Conservation (phyloP, 2,113 vertebrate genomes). For the Eonycteris spelaea region DNA sequence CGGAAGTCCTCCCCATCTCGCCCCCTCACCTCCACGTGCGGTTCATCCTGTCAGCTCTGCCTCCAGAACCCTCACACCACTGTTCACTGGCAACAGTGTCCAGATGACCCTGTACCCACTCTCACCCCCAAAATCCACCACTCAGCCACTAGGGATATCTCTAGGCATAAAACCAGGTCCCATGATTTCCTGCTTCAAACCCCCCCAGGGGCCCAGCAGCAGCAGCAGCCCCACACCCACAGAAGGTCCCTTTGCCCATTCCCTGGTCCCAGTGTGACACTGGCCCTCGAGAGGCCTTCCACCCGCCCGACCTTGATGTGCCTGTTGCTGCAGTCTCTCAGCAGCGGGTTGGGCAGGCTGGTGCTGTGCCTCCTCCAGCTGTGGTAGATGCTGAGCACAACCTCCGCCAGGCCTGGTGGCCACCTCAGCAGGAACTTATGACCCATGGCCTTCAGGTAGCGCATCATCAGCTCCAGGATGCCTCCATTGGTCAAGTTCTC, state of each 20-base stretch:
- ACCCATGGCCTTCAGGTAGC: conserved; percentile 93
- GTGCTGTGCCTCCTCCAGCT: conserved; percentile 94
- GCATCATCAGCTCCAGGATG: conserved; percentile 94
- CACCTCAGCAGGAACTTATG: conserved; percentile 92
- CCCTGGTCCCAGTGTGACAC: not conserved
- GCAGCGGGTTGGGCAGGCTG: conserved; percentile 93
- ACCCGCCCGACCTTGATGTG: conserved; percentile 87
- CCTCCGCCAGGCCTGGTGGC: conserved; percentile 89
- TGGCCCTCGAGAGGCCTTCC: not conserved
- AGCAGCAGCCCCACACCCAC: not conserved
- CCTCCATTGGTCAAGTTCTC: conserved; percentile 93
- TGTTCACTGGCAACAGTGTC: not conserved
- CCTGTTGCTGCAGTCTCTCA: conserved; percentile 91
- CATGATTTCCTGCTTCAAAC: not conserved
- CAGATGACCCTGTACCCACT: not conserved
- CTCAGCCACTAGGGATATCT: not conserved
- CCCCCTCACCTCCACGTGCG: not conserved
- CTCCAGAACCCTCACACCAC: not conserved
- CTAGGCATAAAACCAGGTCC: not conserved
- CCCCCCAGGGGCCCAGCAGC: not conserved
- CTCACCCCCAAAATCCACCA: no score
- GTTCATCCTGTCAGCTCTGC: not conserved
- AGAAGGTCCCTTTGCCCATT: not conserved
- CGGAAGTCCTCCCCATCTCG: no score
- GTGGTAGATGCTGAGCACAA: conserved; percentile 91